Conservation (phyloP, 64 coral and sea anemone genomes). For the Platygyra sinensis region DNA sequence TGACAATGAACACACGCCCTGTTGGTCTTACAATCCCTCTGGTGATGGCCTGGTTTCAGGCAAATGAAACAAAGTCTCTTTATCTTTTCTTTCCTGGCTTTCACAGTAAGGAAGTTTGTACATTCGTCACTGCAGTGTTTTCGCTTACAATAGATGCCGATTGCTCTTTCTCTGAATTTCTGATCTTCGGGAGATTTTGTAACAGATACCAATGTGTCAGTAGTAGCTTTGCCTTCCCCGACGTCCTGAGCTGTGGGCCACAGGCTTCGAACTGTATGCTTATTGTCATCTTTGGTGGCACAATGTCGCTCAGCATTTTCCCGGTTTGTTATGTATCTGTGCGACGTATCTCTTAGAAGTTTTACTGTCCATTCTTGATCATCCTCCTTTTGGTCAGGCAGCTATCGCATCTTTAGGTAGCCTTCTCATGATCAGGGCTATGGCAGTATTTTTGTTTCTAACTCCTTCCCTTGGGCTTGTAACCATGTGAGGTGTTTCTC, state of each 20-base stretch:
- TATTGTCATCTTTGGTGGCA: neutral
- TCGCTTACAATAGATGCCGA: too few species aligned
- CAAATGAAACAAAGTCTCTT: neutral
- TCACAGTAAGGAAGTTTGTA: neutral
- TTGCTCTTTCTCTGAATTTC: too few species aligned
- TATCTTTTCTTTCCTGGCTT: neutral
- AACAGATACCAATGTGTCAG: slow-evolving; percentile 12
- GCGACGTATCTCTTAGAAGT: neutral
- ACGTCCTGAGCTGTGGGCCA: slow-evolving; percentile 3
- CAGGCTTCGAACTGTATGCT: neutral
- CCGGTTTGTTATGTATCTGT: slow-evolving; percentile 8
- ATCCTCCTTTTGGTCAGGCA: slow-evolving; percentile 21
- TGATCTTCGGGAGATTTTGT: neutral
- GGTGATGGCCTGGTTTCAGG: neutral
- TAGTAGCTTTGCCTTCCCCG: slow-evolving; percentile 10
- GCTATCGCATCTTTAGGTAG: slow-evolving; percentile 38
- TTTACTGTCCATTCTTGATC: slow-evolving; percentile 26
- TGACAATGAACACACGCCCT: slow-evolving; percentile 9
- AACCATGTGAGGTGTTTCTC: slow-evolving; percentile 9
- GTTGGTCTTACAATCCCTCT: neutral
- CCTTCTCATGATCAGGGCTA: slow-evolving; percentile 20
- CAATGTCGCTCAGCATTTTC: neutral
- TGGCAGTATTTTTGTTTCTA: neutral
- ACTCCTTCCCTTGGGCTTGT: neutral
- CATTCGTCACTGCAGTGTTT: too few species aligned